Evolutionary conservation across 1,140 invertebrate species (phyloP).

Genomic region (Nasonia vitripennis): DNA sequence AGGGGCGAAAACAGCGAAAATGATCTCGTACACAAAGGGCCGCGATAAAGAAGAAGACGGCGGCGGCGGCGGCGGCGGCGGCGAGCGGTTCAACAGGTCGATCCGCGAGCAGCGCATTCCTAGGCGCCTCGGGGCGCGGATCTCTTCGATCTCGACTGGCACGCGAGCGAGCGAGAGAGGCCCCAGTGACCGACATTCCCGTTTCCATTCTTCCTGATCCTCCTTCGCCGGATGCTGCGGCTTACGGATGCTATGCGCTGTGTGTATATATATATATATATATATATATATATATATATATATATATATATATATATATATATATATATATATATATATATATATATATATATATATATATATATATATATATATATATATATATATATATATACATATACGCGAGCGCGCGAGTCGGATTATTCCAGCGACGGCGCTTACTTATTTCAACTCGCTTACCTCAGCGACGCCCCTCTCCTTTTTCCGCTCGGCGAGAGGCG

Average conservation of each 20-base stretch:
- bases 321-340: conserved; percentile 47
- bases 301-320: conserved; percentile 52
- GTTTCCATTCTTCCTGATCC: conserved; percentile 65
- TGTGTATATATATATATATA: conserved; percentile 49
- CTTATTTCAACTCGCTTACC: conserved; percentile 17
- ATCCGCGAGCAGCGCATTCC: not conserved
- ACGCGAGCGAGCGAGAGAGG: conserved; percentile 59
- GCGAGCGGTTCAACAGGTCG: conserved; percentile 1
- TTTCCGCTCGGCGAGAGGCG: not conserved
- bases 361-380: conserved; percentile 50
- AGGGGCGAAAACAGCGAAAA: not conserved
- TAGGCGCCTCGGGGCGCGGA: not conserved
- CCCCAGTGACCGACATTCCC: conserved; percentile 72
- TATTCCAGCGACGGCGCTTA: conserved; percentile 29
- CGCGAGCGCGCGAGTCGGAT: conserved; percentile 55
- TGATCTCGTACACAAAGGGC: not conserved
- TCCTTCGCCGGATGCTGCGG: conserved; percentile 55
- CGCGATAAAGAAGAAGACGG: not conserved
- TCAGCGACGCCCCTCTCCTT: not conserved
- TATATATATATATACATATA: conserved; percentile 50
- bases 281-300: conserved; percentile 47
- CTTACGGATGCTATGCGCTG: conserved; percentile 47
- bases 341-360: conserved; percentile 51
- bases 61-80: too few species aligned
- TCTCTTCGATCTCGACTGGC: conserved; percentile 33